Evolutionary conservation across 2,797 vertebrate species (phyloP).

Genomic region (Ibycter americanus): DNA sequence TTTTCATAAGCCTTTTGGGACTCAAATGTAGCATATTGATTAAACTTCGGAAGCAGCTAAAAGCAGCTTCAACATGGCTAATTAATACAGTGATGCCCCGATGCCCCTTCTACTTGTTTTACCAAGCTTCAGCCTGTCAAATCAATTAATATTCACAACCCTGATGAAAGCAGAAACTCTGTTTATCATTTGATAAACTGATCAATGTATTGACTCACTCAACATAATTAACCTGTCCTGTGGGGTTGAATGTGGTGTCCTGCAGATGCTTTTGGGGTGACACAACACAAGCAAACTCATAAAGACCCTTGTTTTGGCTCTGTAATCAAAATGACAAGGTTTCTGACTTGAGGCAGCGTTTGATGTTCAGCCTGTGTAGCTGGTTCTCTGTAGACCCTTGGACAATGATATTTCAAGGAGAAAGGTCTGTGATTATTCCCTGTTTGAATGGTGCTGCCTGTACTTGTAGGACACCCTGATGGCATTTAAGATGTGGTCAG

Average conservation of each 20-base stretch:
- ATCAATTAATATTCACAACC: constrained; percentile 65
- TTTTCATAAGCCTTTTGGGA: constrained; percentile 66
- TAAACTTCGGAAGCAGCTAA: constrained; percentile 68
- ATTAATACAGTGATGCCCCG: constrained; percentile 69
- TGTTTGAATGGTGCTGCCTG: neutral
- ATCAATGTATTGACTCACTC: neutral
- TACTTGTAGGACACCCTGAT: neutral
- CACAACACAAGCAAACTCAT: neutral
- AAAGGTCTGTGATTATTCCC: neutral
- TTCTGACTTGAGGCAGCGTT: neutral
- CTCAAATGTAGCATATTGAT: constrained; percentile 66
- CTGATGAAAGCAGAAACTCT: constrained; percentile 41
- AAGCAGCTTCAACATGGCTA: constrained; percentile 58
- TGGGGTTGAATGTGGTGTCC: neutral
- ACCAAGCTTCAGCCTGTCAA: constrained; percentile 60
- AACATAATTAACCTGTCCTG: constrained; percentile 5
- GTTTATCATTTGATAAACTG: constrained; percentile 29
- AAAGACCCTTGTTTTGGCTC: neutral
- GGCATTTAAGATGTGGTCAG: neutral
- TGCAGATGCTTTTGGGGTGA: neutral
- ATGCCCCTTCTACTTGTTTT: constrained; percentile 62
- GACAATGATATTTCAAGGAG: neutral
- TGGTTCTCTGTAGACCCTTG: neutral
- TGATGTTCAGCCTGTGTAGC: neutral
- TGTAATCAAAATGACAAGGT: neutral